Evolutionary conservation across 2,797 vertebrate genomes (phyloP), one percentile per base, ranked within the genome.

Genomic region (Sebastes jordani): DNA sequence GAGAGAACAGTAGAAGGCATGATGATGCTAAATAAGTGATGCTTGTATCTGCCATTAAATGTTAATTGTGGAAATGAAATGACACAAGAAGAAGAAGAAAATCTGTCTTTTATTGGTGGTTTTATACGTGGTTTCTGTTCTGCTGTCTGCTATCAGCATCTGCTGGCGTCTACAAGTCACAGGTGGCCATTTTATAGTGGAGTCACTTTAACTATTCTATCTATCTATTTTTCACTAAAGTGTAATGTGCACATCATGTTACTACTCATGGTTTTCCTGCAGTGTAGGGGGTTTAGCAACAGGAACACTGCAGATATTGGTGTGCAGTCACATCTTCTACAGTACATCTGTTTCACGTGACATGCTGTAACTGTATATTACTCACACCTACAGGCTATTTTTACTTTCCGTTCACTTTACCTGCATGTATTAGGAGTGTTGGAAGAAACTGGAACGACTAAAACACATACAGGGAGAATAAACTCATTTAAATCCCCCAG

Each of bases 351-450:
- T 63, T 74, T 73, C 69, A 62, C 13, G 54, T 74, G 54, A 82
- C 73, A 70, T 64, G 65, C 42, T 64, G 13, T 62, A 63, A 83
- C 27, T 52, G 4, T 72, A 77, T 78, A 30, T 64, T 71, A 69
- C 73, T 85, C 60, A 79, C 42, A 74, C 55, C 38, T 62, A 54
- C 11, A 11, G 56, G 42, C 59, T 75, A 71, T 68, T 79, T 73
- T 58, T 71, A 42, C 23, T 56, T 69, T 18, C 72, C 56, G 30
- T 36, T 74, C 65, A 76, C 59, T 25, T 74, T 20, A 75, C 62
- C 67, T 61, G 63, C 70, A 83, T 46, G 30, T 74, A 52, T 76
- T 56, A 11, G 49, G 70, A 80, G 20, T 66, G 55, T 5, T 46
- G 61, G 22, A 22, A 74, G 23, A 32, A 30, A 11, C 25, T 55